Percentiles rank a stretch among this genome's conserved stretches.
Conservation (phyloP, 2,113 vertebrate species). For the Nyctibius bracteatus region DNA sequence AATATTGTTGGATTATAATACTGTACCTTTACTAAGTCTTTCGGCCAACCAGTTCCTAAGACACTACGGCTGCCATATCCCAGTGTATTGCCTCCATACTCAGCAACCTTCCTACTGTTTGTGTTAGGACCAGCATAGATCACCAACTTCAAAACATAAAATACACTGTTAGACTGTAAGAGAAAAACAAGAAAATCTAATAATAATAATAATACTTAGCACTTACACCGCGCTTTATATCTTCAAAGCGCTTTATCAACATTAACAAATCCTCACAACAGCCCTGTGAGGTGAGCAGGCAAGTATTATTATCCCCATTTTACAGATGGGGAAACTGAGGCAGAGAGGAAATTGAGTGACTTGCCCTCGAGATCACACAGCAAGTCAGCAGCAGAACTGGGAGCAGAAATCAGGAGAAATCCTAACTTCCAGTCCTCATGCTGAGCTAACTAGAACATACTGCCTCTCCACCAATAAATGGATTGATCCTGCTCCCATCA, state of each 20-base stretch:
- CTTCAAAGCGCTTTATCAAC: slow-evolving; percentile 43
- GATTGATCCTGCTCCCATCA: neutral
- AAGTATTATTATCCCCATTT: slow-evolving; percentile 65
- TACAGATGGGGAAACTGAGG: slow-evolving; percentile 63
- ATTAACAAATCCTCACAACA: slow-evolving; percentile 38
- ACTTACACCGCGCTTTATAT: slow-evolving; percentile 20
- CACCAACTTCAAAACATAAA: slow-evolving; percentile 90
- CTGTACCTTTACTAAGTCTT: slow-evolving; percentile 97
- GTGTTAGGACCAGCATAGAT: slow-evolving; percentile 98
- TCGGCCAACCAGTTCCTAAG: slow-evolving; percentile 97
- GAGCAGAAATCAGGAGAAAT: neutral
- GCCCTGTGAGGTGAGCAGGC: slow-evolving; percentile 25
- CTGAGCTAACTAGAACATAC: neutral
- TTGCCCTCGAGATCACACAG: neutral
- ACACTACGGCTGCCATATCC: slow-evolving; percentile 98
- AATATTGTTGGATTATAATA: slow-evolving; percentile 29
- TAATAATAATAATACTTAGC: slow-evolving; percentile 76
- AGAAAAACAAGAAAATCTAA: slow-evolving; percentile 78
- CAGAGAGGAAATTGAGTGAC: neutral
- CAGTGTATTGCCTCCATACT: slow-evolving; percentile 96
- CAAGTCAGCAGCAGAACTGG: neutral
- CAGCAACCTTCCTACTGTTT: slow-evolving; percentile 98
- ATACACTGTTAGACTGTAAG: slow-evolving; percentile 79
- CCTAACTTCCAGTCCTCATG: neutral
- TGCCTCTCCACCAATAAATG: neutral